A percentile compares a stretch with the other conserved stretches of the same genome.
Evolutionary conservation across 2,113 vertebrate genomes (phyloP).

Genomic region (Protobothrops mucrosquamatus): DNA sequence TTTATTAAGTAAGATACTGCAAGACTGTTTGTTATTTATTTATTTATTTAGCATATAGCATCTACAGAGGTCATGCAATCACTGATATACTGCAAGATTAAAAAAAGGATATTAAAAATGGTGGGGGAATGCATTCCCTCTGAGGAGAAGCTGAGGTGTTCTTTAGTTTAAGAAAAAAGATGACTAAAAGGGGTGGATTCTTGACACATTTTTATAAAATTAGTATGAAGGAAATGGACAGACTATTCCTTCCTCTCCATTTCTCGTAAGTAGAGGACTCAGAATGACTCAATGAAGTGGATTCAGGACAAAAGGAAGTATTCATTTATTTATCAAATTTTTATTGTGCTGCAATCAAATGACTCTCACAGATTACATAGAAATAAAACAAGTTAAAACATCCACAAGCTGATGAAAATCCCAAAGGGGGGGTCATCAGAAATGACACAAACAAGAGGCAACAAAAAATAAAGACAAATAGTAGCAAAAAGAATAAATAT

Average conservation of each 20-base stretch:
- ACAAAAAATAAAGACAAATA: not conserved
- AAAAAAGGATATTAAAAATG: not conserved
- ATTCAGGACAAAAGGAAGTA: not conserved
- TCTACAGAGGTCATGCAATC: not conserved
- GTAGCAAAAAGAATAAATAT: not conserved
- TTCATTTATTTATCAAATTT: not conserved
- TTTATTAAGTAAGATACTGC: not conserved
- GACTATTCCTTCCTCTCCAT: not conserved
- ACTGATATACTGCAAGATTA: not conserved
- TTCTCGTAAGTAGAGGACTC: not conserved
- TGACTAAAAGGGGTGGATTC: not conserved
- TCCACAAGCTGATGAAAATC: not conserved
- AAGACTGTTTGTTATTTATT: not conserved
- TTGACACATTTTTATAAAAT: not conserved
- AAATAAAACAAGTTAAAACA: not conserved
- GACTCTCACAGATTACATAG: not conserved
- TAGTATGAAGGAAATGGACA: not conserved
- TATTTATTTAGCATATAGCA: not conserved
- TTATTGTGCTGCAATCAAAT: not conserved
- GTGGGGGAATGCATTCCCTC: constrained; percentile 46
- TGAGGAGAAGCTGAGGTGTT: not conserved
- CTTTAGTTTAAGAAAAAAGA: not conserved
- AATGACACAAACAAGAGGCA: not conserved
- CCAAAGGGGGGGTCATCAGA: not conserved
- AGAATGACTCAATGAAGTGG: not conserved